Conservation (phyloP, 2,797 vertebrate genomes). For the Falco berigora region DNA sequence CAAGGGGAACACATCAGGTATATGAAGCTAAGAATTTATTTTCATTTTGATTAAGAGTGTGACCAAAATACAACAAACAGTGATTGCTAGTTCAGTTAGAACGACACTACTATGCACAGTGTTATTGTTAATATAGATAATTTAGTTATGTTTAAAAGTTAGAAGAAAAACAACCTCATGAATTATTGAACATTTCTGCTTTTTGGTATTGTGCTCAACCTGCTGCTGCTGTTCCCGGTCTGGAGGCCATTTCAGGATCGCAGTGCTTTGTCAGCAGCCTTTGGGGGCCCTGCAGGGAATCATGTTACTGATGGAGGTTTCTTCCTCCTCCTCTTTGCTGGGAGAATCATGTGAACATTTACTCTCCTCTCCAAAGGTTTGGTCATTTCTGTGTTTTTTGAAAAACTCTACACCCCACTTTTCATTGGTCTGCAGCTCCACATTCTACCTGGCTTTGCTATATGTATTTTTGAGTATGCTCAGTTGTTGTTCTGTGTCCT, state of each 20-base stretch:
- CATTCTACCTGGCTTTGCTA: background rate
- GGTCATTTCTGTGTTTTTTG: background rate
- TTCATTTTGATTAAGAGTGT: background rate
- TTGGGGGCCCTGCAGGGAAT: background rate
- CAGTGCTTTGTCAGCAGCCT: background rate
- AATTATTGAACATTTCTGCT: background rate
- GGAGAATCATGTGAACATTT: background rate
- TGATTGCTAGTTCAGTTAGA: background rate
- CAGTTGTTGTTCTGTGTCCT: background rate
- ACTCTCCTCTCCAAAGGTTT: background rate
- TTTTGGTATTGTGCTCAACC: background rate
- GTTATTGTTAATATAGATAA: background rate
- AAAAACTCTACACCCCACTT: rapidly evolving
- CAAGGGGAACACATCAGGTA: background rate
- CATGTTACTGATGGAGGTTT: background rate
- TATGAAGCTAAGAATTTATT: background rate
- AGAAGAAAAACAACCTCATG: background rate
- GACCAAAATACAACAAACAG: background rate
- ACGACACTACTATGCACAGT: background rate
- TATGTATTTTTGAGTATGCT: background rate
- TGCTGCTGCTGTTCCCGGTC: background rate
- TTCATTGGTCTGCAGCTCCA: background rate
- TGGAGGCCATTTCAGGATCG: rapidly evolving
- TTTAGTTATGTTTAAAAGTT: background rate
- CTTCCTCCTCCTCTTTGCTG: background rate